Conservation (phyloP, 1,140 invertebrate genomes). For the Frieseomelitta varia region DNA sequence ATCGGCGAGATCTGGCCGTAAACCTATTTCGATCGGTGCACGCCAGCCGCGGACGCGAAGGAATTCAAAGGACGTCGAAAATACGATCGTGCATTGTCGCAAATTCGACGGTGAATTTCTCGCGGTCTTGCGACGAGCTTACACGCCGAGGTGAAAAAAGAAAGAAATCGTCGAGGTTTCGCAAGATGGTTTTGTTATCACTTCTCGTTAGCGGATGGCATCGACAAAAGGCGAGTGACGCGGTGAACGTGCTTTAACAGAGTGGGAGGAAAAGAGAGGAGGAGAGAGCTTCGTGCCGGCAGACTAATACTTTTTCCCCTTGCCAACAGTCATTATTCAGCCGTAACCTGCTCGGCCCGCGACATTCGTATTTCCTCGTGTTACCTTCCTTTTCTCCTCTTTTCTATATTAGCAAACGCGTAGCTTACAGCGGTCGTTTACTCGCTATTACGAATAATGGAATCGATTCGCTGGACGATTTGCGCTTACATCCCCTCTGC, state of each 20-base stretch:
- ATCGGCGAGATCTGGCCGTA: constrained; percentile 34
- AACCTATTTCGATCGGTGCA: constrained; percentile 40
- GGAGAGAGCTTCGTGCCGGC: background rate
- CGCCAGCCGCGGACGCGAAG: constrained; percentile 18
- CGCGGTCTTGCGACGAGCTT: background rate
- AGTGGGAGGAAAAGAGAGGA: too few relatives aligned
- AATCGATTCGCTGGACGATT: constrained; percentile 57
- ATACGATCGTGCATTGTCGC: background rate
- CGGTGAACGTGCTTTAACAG: background rate
- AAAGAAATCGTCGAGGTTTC: background rate
- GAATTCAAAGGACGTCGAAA: background rate
- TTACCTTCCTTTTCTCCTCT: constrained; percentile 1
- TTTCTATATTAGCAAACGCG: constrained; percentile 27
- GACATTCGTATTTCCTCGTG: constrained; percentile 41
- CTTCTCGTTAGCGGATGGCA: constrained; percentile 4
- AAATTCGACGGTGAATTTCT: background rate
- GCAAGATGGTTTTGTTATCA: constrained; percentile 10
- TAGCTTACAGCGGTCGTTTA: constrained; percentile 47
- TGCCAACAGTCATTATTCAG: constrained; percentile 21
- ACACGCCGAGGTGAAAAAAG: background rate
- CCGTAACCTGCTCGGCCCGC: background rate
- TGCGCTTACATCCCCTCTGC: background rate
- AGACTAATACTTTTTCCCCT: constrained; percentile 1
- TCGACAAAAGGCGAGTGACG: background rate
- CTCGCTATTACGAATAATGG: constrained; percentile 44